Base-by-base conservation (phyloP, 2,888 invertebrate species). In the Torymus tubicola region DNA sequence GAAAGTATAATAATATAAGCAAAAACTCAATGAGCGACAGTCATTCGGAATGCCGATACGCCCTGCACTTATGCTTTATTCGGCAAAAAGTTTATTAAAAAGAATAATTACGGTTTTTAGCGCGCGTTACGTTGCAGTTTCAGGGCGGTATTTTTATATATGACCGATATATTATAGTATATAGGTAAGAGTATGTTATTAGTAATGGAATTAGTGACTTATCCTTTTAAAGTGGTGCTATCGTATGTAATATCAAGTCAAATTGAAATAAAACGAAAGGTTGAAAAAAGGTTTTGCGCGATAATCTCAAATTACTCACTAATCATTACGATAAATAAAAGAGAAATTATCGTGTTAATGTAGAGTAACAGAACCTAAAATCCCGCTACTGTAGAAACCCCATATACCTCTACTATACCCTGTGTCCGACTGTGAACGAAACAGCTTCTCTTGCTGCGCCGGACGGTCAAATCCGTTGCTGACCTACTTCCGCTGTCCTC, bases 401-500 rank as follows among this genome's bases (percentile, higher is more conserved):
- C 42, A 5, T 42, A 42, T 8, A 31, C 8, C 1, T 31, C 3
- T 8, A 3, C 0, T 31, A 8, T 4, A 8, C 42, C 21, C 21
- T 21, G 21, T 21, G 21, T 21, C 1, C 42, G 8, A 42, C 1
- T 8, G 8, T 8, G 42, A 42, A 8, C 31, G 31, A 31, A 31
- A 31, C 42, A 42, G 42, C 42, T 42, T 42, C 42, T 42, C 42
- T 42, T 8, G 42, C 42, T 42, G 8, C 42, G 8, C 42, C 42
- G 42, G 42, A 67, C 13, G 21, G 18, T 57, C 65, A 16, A 24
- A 69, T 69, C 57, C 55, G 58, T 57, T 11, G 31, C 58, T 81
- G 81, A 77, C 81, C 81, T 77, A 81, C 68, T 64, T 68, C 21
- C 75, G 11, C 13, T 5, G 13, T 11, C 21, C 16, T 18, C 58